A percentile compares a stretch with the other conserved stretches of the same genome.
phyloP scores from a whole-genome alignment of 2,113 vertebrate genomes.

The Erinaceus europaeus region DNA sequence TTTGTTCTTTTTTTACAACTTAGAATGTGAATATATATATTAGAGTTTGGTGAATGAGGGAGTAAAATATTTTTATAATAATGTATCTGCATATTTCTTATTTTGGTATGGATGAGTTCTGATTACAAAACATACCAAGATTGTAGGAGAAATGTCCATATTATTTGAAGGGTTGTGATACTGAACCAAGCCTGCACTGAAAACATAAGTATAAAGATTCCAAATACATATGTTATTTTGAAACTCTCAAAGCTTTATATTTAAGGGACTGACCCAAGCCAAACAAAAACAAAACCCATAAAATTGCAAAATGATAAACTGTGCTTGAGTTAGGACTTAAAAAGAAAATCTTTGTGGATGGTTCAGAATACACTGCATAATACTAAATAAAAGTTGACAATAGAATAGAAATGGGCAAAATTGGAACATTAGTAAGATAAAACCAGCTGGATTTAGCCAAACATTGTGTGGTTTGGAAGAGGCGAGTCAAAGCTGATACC shows the following conservation, averaged over 20 bases:
- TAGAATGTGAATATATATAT: constrained; percentile 22
- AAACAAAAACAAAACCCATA: not conserved
- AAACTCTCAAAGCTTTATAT: not conserved
- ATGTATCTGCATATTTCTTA: not conserved
- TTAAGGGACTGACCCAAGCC: not conserved
- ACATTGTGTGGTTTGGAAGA: not conserved
- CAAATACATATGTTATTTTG: not conserved
- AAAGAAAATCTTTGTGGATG: not conserved
- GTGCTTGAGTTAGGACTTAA: not conserved
- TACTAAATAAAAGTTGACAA: not conserved
- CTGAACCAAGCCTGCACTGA: not conserved
- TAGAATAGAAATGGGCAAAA: not conserved
- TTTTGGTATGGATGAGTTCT: constrained; percentile 35
- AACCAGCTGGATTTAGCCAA: not conserved
- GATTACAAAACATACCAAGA: not conserved
- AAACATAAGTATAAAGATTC: constrained; percentile 33
- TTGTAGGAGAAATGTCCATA: not conserved
- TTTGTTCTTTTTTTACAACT: too few relatives aligned
- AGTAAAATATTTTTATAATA: constrained; percentile 1
- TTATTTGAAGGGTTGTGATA: not conserved
- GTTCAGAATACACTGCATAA: too few relatives aligned
- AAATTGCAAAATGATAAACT: not conserved
- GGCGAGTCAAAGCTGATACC: not conserved
- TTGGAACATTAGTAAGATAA: not conserved
- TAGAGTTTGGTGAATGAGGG: too few relatives aligned